Base-by-base conservation (phyloP, 2,113 vertebrate species). In the Equus quagga region DNA sequence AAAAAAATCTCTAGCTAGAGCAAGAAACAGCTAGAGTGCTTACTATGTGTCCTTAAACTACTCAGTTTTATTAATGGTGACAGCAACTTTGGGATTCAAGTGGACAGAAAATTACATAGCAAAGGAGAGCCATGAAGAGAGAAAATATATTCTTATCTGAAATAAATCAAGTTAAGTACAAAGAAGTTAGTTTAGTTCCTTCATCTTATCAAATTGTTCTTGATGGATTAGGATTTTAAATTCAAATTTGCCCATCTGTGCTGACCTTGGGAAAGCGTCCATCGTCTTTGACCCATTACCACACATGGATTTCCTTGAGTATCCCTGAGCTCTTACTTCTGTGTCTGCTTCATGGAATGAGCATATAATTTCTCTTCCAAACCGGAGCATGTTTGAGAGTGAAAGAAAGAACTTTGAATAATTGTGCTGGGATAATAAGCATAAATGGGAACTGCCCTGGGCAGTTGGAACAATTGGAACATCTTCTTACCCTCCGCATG, bases 141-240 rank as follows among this genome's bases (percentile, higher is more conserved):
- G 56, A 91, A 72, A 97, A 58, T 54, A 51, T 49, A 75, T 69
- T 67, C 51, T 96, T 73, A 80, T 72, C 84, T 75, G 33, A 96
- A 85, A 58, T 88, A 78, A 89, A 67, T 83, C 28, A 83, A 60
- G 24, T 28, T n/a, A 69, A 17, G 4, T 73, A 54, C 19, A 81
- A 97, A 92, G 2, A 87, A 64, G 36, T 46, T n/a, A 83, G 5
- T 8, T 92, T 86, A 75, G 2, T 91, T 67, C 24, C 18, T 94
- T 96, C n/a, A 73, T 91, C 4, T 96, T 80, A 89, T 69, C n/a
- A 56, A 78, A 28, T 69, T 64, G 18, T 82, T 69, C 67, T 80
- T 80, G 44, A 73, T 17, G 10, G 79, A 54, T 36, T 73, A 19
- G 10, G 9, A 64, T 36, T 73, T 93, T 80, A 56, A 65, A 44